A percentile compares a stretch with the other conserved stretches of the same genome.
These are phyloP conservation scores for Vulpes lagopus DNA, from an alignment of 2,113 vertebrate species.

Conservation along the genomic window DNA sequence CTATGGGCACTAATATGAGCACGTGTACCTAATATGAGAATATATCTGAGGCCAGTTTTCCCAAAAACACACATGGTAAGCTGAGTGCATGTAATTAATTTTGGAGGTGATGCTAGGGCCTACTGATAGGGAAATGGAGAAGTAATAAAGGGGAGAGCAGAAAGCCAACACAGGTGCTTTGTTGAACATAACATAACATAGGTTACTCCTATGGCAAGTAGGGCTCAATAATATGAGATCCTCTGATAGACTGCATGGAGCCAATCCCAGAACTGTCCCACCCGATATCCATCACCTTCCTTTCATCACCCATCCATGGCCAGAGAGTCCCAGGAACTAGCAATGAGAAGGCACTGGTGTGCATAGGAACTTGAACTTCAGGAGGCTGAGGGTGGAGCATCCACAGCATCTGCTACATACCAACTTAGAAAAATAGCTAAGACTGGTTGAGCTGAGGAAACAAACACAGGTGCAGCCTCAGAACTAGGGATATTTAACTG, in stretches of 20 bases:
- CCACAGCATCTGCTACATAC: background rate
- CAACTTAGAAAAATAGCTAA: background rate
- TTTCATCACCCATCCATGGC: background rate
- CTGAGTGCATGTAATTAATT: background rate
- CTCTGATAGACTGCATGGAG: background rate
- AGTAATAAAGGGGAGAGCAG: background rate
- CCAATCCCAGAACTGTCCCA: fast-evolving
- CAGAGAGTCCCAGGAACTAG: background rate
- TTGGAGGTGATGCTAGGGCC: background rate
- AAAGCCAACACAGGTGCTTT: background rate
- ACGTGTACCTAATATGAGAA: background rate
- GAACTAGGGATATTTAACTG: background rate
- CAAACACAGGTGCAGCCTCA: background rate
- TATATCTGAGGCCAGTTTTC: background rate
- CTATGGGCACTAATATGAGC: background rate
- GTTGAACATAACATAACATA: background rate
- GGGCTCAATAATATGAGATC: background rate
- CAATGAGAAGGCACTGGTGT: background rate
- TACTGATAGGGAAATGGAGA: background rate
- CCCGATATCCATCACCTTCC: background rate
- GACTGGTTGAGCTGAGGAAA: background rate
- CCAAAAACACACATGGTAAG: background rate
- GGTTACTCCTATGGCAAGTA: background rate
- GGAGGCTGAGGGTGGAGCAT: background rate
- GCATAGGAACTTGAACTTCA: background rate